These are phyloP conservation scores for Teleogryllus occipitalis DNA, from an alignment of 1,140 invertebrate species.

Conservation along the genomic window DNA sequence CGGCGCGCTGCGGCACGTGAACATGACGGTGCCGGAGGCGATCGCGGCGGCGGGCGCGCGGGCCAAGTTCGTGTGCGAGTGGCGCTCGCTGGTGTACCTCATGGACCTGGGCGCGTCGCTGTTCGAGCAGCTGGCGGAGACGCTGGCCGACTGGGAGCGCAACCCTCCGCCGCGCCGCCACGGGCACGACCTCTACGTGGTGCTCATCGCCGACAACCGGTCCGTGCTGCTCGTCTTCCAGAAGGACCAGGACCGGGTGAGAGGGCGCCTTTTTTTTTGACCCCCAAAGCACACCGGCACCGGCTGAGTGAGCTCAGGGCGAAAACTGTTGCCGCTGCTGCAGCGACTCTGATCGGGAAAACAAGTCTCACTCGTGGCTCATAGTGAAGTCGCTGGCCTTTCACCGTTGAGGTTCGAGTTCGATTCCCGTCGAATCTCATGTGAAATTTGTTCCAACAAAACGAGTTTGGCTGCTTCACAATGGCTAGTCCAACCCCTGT, in stretches of 20 bases:
- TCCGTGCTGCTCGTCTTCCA: slow-evolving; percentile 20
- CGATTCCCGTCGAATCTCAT: too few relatives aligned
- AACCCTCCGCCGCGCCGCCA: slow-evolving; percentile 12
- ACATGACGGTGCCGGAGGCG: slow-evolving; percentile 22
- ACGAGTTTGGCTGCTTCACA: too few relatives aligned
- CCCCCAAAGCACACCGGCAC: too few relatives aligned
- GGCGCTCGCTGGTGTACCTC: slow-evolving; percentile 17
- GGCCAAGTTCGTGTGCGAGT: slow-evolving; percentile 15
- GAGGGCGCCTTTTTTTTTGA: too few relatives aligned
- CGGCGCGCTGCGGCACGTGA: slow-evolving; percentile 18
- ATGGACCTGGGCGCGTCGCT: slow-evolving; percentile 17
- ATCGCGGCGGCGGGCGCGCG: slow-evolving; percentile 19
- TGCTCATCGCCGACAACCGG: slow-evolving; percentile 20
- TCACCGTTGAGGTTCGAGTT: too few relatives aligned
- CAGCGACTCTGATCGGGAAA: too few relatives aligned
- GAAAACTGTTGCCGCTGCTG: too few relatives aligned
- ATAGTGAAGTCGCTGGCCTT: too few relatives aligned
- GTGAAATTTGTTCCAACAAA: too few relatives aligned
- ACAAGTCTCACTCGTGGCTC: too few relatives aligned
- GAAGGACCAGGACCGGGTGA: slow-evolving; percentile 9
- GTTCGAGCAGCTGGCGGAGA: slow-evolving; percentile 18
- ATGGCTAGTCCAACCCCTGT: too few relatives aligned
- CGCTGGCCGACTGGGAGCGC: slow-evolving; percentile 11
- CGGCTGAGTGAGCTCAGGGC: too few relatives aligned
- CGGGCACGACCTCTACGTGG: slow-evolving; percentile 16